Evolutionary conservation across 2,888 invertebrate species (phyloP).

Genomic region (Heliconius charithonia): DNA sequence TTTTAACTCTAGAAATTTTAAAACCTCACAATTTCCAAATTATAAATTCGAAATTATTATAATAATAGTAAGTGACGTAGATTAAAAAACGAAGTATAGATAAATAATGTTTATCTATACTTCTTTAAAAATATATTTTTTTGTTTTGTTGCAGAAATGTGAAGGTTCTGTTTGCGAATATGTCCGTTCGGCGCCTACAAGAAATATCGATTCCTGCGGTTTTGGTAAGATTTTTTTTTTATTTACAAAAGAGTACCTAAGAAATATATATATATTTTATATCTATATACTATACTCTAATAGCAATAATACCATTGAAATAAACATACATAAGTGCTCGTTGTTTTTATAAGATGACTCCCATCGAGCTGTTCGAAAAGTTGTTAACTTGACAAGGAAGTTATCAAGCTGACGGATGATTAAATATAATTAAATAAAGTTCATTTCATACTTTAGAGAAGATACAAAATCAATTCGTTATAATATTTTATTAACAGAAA

Average conservation of each 20-base stretch:
- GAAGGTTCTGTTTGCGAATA: conserved; percentile 84
- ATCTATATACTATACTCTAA: background rate
- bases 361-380: conserved; percentile 15
- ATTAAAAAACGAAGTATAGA: too few relatives aligned
- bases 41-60: too few relatives aligned
- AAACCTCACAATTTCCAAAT: too few relatives aligned
- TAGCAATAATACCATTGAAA: background rate
- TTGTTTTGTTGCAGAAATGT: conserved; percentile 69
- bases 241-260: background rate
- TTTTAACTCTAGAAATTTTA: too few relatives aligned
- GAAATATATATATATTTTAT: background rate
- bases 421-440: conserved; percentile 17
- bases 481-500: conserved; percentile 14
- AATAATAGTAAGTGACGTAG: too few relatives aligned
- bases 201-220: conserved; percentile 84
- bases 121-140: too few relatives aligned
- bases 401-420: conserved; percentile 3
- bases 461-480: conserved; percentile 17
- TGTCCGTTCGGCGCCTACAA: conserved; percentile 87
- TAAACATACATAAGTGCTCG: background rate
- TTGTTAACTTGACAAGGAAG: conserved; percentile 26
- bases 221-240: conserved; percentile 80
- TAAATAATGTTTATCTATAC: too few relatives aligned
- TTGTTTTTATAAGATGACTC: conserved; percentile 10
- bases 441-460: background rate